Base-by-base conservation (phyloP, 2,113 vertebrate species). In the Apus apus region DNA sequence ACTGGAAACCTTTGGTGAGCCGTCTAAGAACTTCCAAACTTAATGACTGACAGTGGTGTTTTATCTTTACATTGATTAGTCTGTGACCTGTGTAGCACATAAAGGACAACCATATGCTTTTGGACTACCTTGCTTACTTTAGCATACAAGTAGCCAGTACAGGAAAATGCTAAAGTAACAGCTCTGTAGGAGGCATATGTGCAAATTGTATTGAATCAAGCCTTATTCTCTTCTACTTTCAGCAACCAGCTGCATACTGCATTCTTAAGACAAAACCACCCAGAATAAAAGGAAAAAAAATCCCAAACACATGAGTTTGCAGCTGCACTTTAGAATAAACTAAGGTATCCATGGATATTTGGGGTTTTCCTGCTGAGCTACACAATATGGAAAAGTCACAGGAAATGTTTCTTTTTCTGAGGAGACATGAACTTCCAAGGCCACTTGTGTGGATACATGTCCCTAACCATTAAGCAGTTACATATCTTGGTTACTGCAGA, bases 51-150 rank as follows among this genome's bases (percentile, higher is more conserved):
- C 32, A 73, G 16, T 5, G 3, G 20, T 87, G 36, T 56, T 93
- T 83, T 96, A 85, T 96, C 84, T 80, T 79, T 62, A 53, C 29
- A 65, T 60, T 76, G 80, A 78, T 93, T 74, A 48, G 12, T 72
- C 38, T 57, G 12, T 38, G 67, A 26, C 71, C 83, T 60, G 14
- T 38, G 36, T 53, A 54, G 38, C 11, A 23, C 19, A 50, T n/a
- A 67, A 94, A 93, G 71, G 77, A 64, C 57, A 75, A 43, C 12
- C 17, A 46, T 65, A 46, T 65, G 11, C 16, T 57, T 90, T 53
- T 48, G 40, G 56, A 72, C 29, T 48, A 46, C 17, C 9, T 45
- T 13, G 23, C 18, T 78, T 71, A 26, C 74, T 92, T 77, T 34
- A 68, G 38, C 74, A 43, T 51, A 38, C 13, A 78, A 75, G 29